Evolutionary conservation across 1,140 invertebrate species (phyloP).

Genomic region (Zaprionus camerounensis): DNA sequence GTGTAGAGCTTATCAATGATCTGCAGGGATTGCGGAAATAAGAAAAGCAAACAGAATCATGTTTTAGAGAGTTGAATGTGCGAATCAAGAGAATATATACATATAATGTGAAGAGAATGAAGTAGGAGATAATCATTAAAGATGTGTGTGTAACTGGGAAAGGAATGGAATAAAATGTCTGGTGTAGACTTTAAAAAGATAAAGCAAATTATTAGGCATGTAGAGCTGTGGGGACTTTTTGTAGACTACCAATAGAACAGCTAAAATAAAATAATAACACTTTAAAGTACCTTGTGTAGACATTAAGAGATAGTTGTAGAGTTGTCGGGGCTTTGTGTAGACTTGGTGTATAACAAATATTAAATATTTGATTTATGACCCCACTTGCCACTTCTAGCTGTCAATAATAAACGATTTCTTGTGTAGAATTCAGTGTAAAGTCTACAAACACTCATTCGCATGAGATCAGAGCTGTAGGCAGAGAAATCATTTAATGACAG

Average conservation of each 20-base stretch:
- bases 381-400: neutral
- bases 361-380: neutral
- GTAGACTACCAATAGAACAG: neutral
- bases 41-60: neutral
- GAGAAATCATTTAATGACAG: constrained; percentile 10
- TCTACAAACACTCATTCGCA: neutral
- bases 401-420: neutral
- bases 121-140: neutral
- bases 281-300: neutral
- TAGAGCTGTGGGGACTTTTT: neutral
- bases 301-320: no score
- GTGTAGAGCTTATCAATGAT: neutral
- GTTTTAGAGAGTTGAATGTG: neutral
- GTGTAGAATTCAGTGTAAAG: neutral
- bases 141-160: neutral
- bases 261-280: neutral
- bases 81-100: neutral
- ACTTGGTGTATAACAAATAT: neutral
- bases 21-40: neutral
- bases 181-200: neutral
- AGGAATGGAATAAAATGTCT: neutral
- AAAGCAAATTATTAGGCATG: neutral
- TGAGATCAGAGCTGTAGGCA: neutral
- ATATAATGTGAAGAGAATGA: neutral
- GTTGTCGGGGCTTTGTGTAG: neutral